Evolutionary conservation across 2,888 invertebrate species (phyloP), one percentile per base, ranked within the genome.

Genomic region (Idaea dimidiata): DNA sequence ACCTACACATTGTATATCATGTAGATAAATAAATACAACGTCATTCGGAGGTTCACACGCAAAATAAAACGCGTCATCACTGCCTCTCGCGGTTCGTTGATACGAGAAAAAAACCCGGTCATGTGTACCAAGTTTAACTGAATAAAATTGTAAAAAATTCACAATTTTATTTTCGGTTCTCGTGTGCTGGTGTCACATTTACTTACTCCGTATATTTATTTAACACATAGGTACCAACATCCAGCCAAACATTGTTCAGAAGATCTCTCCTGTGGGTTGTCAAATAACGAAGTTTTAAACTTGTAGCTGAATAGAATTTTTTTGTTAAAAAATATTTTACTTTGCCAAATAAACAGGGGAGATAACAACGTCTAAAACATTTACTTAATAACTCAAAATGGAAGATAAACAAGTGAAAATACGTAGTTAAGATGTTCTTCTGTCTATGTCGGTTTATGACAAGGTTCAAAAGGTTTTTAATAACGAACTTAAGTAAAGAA

Each of bases 31-130:
- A 62, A 60, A 58, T 43, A 65, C 69, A 70, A 57, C 69, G 71
- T 70, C 72, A 70, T 63, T 62, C 68, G 67, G 68, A 67, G 70
- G 68, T 71, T 74, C 72, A 72, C 72, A 70, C 72, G 69, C 74
- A 69, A 78, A 79, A 82, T 80, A 81, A 81, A 81, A 80, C 62
- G 70, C 75, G 79, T 80, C 81, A 79, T 74, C 73, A 69, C 71
- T 76, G 73, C 66, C 66, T 66, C 31, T 58, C 58, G 43, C 61
- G 64, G 59, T 63, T 59, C 63, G 72, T 72, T 74, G 74, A 74
- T 71, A 75, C 67, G 66, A 62, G 71, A 43, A 62, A 67, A 72
- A 69, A 72, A 66, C 58, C 66, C 72, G 69, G 68, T 73, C 70
- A 74, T 76, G 68, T 75, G 72, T 63, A 70, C 63, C 58, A 60